Percentiles rank a stretch among this genome's conserved stretches.
Evolutionary conservation across 2,797 vertebrate genomes (phyloP).

Genomic region (Diplodus sargus): DNA sequence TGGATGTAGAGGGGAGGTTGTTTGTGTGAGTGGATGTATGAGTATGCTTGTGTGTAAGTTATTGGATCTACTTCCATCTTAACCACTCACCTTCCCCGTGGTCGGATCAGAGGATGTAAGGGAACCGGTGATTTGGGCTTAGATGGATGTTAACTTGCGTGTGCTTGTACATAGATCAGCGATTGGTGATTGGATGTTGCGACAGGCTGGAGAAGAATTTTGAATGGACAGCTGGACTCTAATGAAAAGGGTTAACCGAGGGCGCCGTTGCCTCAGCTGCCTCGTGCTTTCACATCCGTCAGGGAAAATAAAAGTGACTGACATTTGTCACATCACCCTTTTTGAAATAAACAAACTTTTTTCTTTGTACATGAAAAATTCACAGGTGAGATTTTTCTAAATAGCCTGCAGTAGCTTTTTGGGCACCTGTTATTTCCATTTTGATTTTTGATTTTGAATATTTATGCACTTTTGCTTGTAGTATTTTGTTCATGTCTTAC

Average conservation of each 20-base stretch:
- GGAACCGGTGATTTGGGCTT: slow-evolving; percentile 15
- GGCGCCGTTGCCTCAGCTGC: slow-evolving; percentile 60
- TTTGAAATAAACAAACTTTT: slow-evolving; percentile 60
- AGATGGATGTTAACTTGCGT: slow-evolving; percentile 23
- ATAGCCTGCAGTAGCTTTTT: slow-evolving; percentile 66
- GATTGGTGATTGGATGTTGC: slow-evolving; percentile 15
- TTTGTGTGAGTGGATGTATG: slow-evolving; percentile 14
- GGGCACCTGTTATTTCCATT: slow-evolving; percentile 58
- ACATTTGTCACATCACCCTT: slow-evolving; percentile 74
- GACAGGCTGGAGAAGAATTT: slow-evolving; percentile 23
- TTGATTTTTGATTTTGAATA: slow-evolving; percentile 69
- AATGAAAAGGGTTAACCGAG: slow-evolving; percentile 41
- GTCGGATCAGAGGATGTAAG: slow-evolving; percentile 29
- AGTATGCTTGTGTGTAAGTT: slow-evolving; percentile 18
- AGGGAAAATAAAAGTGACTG: slow-evolving; percentile 79
- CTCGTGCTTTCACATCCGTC: slow-evolving; percentile 78
- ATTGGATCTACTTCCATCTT: slow-evolving; percentile 57
- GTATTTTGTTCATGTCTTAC: slow-evolving; percentile 73
- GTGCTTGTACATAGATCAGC: slow-evolving; percentile 51
- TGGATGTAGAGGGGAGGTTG: slow-evolving; percentile 39
- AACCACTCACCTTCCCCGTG: slow-evolving; percentile 33
- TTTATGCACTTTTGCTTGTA: slow-evolving; percentile 79
- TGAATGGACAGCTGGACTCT: slow-evolving; percentile 58
- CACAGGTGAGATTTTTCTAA: slow-evolving; percentile 76
- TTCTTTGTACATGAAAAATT: slow-evolving; percentile 78